Evolutionary conservation across 2,113 vertebrate genomes (phyloP).

Genomic region (Alosa alosa): DNA sequence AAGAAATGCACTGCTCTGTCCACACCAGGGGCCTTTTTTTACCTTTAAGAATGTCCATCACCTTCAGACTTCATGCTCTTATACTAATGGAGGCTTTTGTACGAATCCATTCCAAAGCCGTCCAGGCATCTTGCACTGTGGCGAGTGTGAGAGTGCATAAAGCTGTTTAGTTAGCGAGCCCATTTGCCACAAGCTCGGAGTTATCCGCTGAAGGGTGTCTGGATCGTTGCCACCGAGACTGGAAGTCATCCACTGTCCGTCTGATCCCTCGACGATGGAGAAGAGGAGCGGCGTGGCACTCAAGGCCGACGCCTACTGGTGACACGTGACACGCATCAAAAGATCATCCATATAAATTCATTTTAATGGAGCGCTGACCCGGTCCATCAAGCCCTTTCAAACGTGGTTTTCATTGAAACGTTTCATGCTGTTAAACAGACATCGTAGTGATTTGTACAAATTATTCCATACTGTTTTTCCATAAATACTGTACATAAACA

Average conservation of each 20-base stretch:
- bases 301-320: not conserved
- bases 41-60: not conserved
- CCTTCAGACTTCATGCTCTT: not conserved
- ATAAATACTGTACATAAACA: too few species aligned
- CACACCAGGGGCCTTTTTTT: not conserved
- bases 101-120: not conserved
- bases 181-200: not conserved
- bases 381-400: not conserved
- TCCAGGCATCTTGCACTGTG: not conserved
- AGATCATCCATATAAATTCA: not conserved
- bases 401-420: too few species aligned
- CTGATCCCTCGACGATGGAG: not conserved
- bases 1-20: not conserved
- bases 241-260: not conserved
- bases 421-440: too few species aligned
- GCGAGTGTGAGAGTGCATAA: not conserved
- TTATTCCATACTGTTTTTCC: too few species aligned
- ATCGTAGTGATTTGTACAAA: too few species aligned
- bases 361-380: not conserved
- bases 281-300: not conserved
- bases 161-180: slow-evolving; percentile 5
- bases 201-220: slow-evolving; percentile 6
- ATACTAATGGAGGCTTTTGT: not conserved
- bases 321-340: not conserved
- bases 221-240: not conserved